Conservation (phyloP, 1,140 invertebrate genomes). For the Nymphalis io region DNA sequence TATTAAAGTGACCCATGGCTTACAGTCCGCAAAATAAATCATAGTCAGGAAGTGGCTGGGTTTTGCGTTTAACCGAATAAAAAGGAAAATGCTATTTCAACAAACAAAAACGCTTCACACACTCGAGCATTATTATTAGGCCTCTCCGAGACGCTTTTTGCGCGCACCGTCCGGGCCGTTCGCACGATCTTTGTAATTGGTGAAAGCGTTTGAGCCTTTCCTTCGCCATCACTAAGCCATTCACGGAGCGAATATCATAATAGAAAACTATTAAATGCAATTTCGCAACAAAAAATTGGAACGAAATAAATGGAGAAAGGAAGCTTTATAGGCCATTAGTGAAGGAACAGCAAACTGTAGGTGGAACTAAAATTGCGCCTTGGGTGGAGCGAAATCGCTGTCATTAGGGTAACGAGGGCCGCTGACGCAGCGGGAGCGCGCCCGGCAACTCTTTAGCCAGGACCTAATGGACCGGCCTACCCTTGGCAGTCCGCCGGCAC, state of each 20-base stretch:
- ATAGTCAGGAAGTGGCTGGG: conserved; percentile 74
- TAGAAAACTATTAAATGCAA: conserved; percentile 32
- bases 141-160: conserved; percentile 18
- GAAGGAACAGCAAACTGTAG: conserved; percentile 44
- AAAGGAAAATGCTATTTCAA: conserved; percentile 44
- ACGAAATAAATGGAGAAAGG: conserved; percentile 48
- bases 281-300: conserved; percentile 37
- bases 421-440: conserved; percentile 58
- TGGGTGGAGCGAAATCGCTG: conserved; percentile 69
- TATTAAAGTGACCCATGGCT: conserved; percentile 76
- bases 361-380: conserved; percentile 65
- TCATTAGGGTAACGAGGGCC: conserved; percentile 75
- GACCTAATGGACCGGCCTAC: conserved; percentile 67
- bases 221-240: conserved; percentile 1
- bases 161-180: conserved; percentile 13
- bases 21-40: conserved; percentile 73
- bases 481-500: conserved; percentile 53
- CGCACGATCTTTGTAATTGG: conserved; percentile 25
- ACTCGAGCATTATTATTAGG: conserved; percentile 13
- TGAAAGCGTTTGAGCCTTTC: conserved; percentile 3
- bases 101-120: conserved; percentile 33
- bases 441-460: conserved; percentile 56
- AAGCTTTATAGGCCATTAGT: conserved; percentile 44
- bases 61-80: conserved; percentile 69
- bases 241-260: conserved; percentile 15